phyloP scores from a whole-genome alignment of 2,113 vertebrate genomes.

The Morone saxatilis region DNA sequence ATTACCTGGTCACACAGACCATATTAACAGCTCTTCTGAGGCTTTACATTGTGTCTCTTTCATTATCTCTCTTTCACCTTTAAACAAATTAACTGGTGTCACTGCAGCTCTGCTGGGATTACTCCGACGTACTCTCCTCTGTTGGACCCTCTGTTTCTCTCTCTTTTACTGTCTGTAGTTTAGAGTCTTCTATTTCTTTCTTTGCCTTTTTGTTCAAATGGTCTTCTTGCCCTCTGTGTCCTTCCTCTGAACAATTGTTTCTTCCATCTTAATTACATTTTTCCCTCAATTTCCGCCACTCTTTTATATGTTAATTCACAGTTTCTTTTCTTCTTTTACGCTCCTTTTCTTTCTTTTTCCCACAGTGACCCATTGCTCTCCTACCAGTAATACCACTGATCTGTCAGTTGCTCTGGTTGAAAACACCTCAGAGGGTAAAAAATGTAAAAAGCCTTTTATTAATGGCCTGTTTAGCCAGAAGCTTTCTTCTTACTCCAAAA shows the following conservation, averaged over 20 bases:
- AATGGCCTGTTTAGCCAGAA: background rate
- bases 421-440: background rate
- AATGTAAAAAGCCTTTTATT: background rate
- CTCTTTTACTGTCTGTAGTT: background rate
- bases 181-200: background rate
- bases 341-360: background rate
- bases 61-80: slow-evolving; percentile 49
- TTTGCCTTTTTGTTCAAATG: background rate
- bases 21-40: slow-evolving; percentile 42
- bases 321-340: background rate
- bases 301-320: background rate
- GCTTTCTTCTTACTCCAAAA: background rate
- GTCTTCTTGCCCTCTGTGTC: background rate
- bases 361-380: background rate
- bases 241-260: background rate
- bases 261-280: background rate
- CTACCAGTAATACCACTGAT: background rate
- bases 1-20: slow-evolving; percentile 46
- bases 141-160: background rate
- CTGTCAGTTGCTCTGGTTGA: background rate
- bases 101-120: slow-evolving; percentile 32
- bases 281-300: background rate
- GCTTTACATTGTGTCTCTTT: slow-evolving; percentile 32
- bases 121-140: background rate
- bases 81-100: slow-evolving; percentile 54